Evolutionary conservation across 2,888 invertebrate species (phyloP).

Genomic region (Agrochola litura): DNA sequence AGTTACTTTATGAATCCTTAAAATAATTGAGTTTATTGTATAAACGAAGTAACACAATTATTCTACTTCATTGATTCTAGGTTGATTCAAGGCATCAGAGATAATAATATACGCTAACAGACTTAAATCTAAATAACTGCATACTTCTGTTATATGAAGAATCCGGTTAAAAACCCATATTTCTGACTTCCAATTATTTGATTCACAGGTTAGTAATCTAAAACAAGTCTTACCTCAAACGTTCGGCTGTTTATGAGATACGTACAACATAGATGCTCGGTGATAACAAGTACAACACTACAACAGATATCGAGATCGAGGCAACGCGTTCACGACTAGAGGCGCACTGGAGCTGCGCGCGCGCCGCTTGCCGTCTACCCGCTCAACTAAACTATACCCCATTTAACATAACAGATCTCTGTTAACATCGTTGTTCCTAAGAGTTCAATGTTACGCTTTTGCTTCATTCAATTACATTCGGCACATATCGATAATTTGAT

Average conservation of each 20-base stretch:
- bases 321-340: slow-evolving; percentile 71
- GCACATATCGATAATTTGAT: slow-evolving; percentile 49
- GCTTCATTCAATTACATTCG: slow-evolving; percentile 48
- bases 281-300: slow-evolving; percentile 63
- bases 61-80: slow-evolving; percentile 1
- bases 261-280: slow-evolving; percentile 64
- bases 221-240: slow-evolving; percentile 69
- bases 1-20: neutral
- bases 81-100: neutral
- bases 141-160: neutral
- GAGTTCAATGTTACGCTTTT: slow-evolving; percentile 69
- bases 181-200: neutral
- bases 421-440: slow-evolving; percentile 55
- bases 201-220: neutral
- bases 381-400: slow-evolving; percentile 57
- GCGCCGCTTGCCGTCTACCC: slow-evolving; percentile 54
- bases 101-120: neutral
- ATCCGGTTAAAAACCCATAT: neutral
- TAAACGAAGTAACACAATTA: slow-evolving; percentile 11
- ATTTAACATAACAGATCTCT: slow-evolving; percentile 60
- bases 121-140: slow-evolving; percentile 12
- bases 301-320: slow-evolving; percentile 60
- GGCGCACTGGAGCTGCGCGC: slow-evolving; percentile 65
- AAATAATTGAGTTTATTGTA: slow-evolving; percentile 24
- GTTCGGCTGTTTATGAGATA: slow-evolving; percentile 59